These are phyloP conservation scores for Sipunculus nudus DNA, from an alignment of 2,888 invertebrate species.

Conservation along the genomic window DNA sequence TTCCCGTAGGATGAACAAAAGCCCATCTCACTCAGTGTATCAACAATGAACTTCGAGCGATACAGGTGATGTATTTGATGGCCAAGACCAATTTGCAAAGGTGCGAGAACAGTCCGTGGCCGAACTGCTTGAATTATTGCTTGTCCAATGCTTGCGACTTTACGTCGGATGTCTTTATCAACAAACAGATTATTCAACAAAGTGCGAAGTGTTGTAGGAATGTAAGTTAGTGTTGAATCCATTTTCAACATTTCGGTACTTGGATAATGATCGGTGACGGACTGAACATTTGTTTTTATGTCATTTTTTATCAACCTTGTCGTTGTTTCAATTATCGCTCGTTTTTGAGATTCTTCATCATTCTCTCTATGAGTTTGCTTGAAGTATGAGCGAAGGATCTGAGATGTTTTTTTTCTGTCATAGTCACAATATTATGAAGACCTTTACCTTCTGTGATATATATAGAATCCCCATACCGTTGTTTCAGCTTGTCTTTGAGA, in stretches of 20 bases:
- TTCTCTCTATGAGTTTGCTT: not conserved
- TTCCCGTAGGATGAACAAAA: not conserved
- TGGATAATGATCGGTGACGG: not conserved
- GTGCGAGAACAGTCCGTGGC: not conserved
- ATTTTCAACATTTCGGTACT: not conserved
- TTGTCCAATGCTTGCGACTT: too few species aligned
- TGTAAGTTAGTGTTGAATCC: not conserved
- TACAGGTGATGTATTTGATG: not conserved
- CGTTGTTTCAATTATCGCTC: not conserved
- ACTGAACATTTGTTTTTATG: not conserved
- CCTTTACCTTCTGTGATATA: not conserved
- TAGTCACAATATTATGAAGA: slow-evolving; percentile 1
- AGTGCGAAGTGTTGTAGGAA: too few species aligned
- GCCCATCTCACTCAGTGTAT: not conserved
- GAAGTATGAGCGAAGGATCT: not conserved
- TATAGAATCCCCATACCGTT: not conserved
- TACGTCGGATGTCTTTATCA: too few species aligned
- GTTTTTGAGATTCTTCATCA: not conserved
- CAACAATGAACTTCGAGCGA: not conserved
- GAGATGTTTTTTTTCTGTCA: not conserved
- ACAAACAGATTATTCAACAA: too few species aligned
- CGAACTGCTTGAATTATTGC: not conserved
- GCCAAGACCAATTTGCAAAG: not conserved
- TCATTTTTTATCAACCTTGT: not conserved
- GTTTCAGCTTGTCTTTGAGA: not conserved